phyloP scores from a whole-genome alignment of 37 sponge, comb jelly and placozoan species.

The Ianthella basta region DNA sequence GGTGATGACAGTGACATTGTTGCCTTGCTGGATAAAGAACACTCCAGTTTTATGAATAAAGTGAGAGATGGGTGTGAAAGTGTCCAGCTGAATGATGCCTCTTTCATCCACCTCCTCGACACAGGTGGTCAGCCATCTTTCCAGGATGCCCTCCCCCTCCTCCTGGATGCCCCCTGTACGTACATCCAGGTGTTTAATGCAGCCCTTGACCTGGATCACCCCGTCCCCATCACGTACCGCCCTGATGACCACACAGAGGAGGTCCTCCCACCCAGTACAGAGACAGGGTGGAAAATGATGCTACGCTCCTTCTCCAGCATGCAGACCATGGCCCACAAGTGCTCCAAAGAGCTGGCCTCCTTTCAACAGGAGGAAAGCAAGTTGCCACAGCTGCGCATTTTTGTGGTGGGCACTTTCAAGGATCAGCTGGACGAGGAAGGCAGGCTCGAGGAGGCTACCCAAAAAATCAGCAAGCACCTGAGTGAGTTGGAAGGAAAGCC shows the following conservation, averaged over 20 bases:
- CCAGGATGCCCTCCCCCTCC: slow-evolving; percentile 19
- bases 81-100: neutral
- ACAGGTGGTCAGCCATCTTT: slow-evolving; percentile 21
- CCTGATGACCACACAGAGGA: neutral
- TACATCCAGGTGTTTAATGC: slow-evolving; percentile 17
- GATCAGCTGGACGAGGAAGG: neutral
- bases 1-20: too few relatives aligned
- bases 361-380: neutral
- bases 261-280: neutral
- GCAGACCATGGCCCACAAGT: neutral
- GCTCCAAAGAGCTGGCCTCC: neutral
- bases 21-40: too few relatives aligned
- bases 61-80: too few relatives aligned
- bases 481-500: neutral
- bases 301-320: slow-evolving; percentile 2
- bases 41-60: too few relatives aligned
- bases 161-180: slow-evolving; percentile 13
- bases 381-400: neutral
- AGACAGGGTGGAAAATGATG: slow-evolving; percentile 13
- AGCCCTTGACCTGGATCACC: slow-evolving; percentile 13
- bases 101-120: slow-evolving; percentile 23
- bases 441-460: neutral
- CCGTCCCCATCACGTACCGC: slow-evolving; percentile 7
- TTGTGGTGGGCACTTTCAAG: slow-evolving; percentile 11
- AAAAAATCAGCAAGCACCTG: neutral